A percentile compares a stretch with the other conserved stretches of the same genome.
These are phyloP conservation scores for Telmatherina bonti DNA, from an alignment of 2,797 vertebrate species.

Conservation along the genomic window DNA sequence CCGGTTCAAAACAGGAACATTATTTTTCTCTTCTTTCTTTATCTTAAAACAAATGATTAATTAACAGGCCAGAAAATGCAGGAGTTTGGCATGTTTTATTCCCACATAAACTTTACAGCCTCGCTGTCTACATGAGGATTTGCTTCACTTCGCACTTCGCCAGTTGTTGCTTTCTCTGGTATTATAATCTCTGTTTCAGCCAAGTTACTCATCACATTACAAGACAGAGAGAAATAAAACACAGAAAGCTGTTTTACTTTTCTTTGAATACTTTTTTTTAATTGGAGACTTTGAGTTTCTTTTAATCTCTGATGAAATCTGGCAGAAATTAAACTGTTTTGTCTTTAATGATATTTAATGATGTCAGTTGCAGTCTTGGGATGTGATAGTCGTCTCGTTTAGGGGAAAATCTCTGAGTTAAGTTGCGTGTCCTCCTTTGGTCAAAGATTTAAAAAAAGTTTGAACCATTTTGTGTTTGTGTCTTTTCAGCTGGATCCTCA, in stretches of 20 bases:
- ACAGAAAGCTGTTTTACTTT: neutral
- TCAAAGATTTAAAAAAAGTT: neutral
- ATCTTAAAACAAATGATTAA: neutral
- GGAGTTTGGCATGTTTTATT: neutral
- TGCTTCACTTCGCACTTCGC: slow-evolving; percentile 23
- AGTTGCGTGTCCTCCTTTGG: slow-evolving; percentile 26
- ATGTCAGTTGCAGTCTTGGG: neutral
- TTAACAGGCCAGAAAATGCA: neutral
- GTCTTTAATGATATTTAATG: neutral
- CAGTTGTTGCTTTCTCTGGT: slow-evolving; percentile 10
- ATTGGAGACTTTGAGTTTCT: neutral
- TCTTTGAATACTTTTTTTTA: neutral
- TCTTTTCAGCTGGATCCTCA: slow-evolving; percentile 93
- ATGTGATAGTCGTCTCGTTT: no score
- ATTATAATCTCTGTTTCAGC: neutral
- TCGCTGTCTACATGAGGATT: neutral
- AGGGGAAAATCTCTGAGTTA: no score
- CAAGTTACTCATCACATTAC: neutral
- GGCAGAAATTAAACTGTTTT: slow-evolving; percentile 3
- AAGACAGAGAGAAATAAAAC: neutral
- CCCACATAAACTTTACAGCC: neutral
- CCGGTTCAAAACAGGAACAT: slow-evolving; percentile 68
- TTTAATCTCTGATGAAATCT: neutral
- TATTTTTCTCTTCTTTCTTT: slow-evolving; percentile 25
- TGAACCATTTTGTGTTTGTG: slow-evolving; percentile 17